Evolutionary conservation across 2,888 invertebrate species (phyloP).

Genomic region (Drosophila testacea): DNA sequence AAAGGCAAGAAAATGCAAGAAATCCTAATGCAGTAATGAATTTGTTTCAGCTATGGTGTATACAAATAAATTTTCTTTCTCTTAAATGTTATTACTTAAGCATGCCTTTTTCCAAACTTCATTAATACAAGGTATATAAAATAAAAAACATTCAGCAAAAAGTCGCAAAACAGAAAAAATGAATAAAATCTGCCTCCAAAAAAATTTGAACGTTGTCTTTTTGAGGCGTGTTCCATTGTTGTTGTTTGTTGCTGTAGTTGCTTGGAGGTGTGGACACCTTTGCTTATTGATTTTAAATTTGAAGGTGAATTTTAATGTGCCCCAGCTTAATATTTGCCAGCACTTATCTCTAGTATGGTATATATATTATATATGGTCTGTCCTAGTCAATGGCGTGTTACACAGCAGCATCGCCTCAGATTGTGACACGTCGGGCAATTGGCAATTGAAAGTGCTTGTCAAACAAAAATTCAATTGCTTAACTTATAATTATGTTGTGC

Average conservation of each 20-base stretch:
- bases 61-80: too few relatives aligned
- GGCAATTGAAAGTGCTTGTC: slow-evolving; percentile 13
- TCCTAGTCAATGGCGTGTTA: slow-evolving; percentile 14
- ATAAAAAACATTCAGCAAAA: slow-evolving; percentile 21
- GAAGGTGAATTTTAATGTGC: slow-evolving; percentile 65
- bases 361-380: neutral
- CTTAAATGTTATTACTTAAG: too few relatives aligned
- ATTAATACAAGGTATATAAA: neutral
- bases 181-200: slow-evolving; percentile 41
- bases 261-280: slow-evolving; percentile 46
- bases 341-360: slow-evolving; percentile 31
- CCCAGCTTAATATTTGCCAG: slow-evolving; percentile 29
- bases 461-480: slow-evolving; percentile 37
- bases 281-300: slow-evolving; percentile 67
- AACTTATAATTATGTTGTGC: slow-evolving; percentile 31
- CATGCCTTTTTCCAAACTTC: too few relatives aligned
- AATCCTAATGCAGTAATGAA: too few relatives aligned
- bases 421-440: slow-evolving; percentile 12
- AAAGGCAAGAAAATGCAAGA: too few relatives aligned
- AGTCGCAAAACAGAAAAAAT: slow-evolving; percentile 15
- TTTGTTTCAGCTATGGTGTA: too few relatives aligned
- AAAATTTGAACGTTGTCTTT: slow-evolving; percentile 44
- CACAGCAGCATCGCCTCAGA: slow-evolving; percentile 17
- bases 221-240: slow-evolving; percentile 41
- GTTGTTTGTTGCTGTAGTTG: slow-evolving; percentile 18